Evolutionary conservation across 2,113 vertebrate genomes (phyloP), one percentile per base, ranked within the genome.

Genomic region (Thamnophis sirtalis): DNA sequence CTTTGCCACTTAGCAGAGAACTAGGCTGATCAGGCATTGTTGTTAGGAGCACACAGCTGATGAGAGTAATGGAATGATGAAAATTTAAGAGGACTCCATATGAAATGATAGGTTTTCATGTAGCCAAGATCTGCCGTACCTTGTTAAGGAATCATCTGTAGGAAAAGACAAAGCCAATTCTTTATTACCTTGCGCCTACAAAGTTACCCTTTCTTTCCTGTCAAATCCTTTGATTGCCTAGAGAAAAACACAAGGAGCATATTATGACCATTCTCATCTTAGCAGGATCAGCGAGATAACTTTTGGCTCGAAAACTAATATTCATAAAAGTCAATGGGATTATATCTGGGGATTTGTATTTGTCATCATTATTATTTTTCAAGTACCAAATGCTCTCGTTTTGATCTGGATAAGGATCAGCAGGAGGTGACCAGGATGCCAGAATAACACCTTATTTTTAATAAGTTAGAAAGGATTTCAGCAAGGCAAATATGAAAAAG

Each of bases 401-500:
- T 85, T 85, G 68, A 85, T 92, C 48, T 28, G 48, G 48, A 85
- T 38, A 80, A 85, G 73, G 21, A 89, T 60, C 53, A 38, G 54
- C 73, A 38, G 55, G 55, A 89, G 73, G 80, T 92, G 73, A 85
- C 91, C 91, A 84, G 60, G 87, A 92, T 88, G 60, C 54, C 73
- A 85, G 53, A 43, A 48, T 50, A 51, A 80, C 53, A 56, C 53
- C 56, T 28, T 56, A 19, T 84, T 60, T 89, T 89, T 53, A 53
- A 89, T 85, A 63, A 63, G 91, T 73, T 92, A 55, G n/a, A 89
- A 85, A 58, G 87, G 73, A 85, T 73, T 92, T 86, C 63, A 85
- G 87, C 28, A 51, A 88, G 89, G 43, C 89, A 73, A 92, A 60
- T 89, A 53, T 92, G 93, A 85, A 92, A 89, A 92, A 48, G 2